Evolutionary conservation across 2,888 invertebrate species (phyloP), one percentile per base, ranked within the genome.

Genomic region (Eledona agricola): DNA sequence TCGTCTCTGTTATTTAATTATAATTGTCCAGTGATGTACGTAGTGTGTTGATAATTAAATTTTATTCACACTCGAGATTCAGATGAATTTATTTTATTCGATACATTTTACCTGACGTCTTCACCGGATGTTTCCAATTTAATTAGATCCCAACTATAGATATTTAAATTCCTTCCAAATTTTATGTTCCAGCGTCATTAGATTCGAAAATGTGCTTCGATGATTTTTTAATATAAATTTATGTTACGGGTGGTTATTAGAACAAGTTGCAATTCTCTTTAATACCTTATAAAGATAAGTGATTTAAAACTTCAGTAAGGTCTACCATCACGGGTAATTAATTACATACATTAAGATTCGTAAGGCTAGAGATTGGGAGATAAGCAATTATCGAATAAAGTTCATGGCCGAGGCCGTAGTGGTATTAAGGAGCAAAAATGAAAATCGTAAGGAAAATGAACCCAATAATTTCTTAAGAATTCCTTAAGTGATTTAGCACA

Each of bases 361-460:
- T 47, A 12, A 37, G 37, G 17, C 29, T 31, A 16, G 35, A 34
- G 32, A 46, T 46, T 35, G 32, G 25, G 23, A 34, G 20, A 46
- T 46, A 38, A 37, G 29, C 17, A 47, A 51, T 22, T 31, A 37
- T 37, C 37, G 22, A 51, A 31, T 35, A 51, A 51, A 51, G 51
- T 45, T 51, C 51, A 46, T 38, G 51, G 45, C 9, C 51, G 38
- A 34, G 29, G 31, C 22, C 7, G 4, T 15, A 10, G 23, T 45
- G 34, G 34, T 45, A 45, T 34, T 32, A 25, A 16, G 16, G 9
- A 13, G 13, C 12, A 11, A 31, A 12, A 31, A 10, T 13, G 34
- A 34, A 34, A 34, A 16, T 34, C n/a, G 13, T 22, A 3, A 22
- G n/a, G 25, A 22, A 37, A 37, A 25, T 25, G 25, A 13, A 37